phyloP scores from a whole-genome alignment of 2,113 vertebrate species.

The Bombycilla garrulus region DNA sequence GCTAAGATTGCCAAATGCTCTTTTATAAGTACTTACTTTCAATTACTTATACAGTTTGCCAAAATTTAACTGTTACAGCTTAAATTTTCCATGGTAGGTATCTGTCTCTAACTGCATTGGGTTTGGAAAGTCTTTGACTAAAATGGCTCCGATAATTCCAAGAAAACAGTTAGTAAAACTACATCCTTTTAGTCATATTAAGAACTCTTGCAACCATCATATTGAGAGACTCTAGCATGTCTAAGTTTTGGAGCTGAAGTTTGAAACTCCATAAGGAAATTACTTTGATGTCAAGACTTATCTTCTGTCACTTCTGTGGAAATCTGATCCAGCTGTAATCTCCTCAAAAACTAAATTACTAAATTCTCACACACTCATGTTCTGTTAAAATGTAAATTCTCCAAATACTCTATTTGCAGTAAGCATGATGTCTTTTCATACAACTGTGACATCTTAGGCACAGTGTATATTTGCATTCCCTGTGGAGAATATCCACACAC shows the following conservation, averaged over 20 bases:
- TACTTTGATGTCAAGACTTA: constrained; percentile 39
- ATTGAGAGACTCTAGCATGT: background rate
- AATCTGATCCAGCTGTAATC: constrained; percentile 49
- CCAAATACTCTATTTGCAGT: background rate
- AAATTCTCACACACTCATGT: background rate
- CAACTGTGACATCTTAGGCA: background rate
- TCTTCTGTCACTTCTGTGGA: constrained; percentile 2
- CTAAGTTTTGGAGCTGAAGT: background rate
- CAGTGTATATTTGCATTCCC: background rate
- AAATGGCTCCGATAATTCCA: background rate
- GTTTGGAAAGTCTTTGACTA: background rate
- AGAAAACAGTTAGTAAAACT: background rate
- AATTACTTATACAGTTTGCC: background rate
- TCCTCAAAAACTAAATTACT: background rate
- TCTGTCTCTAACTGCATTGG: background rate
- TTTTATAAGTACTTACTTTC: background rate
- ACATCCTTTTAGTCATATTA: background rate
- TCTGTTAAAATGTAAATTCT: constrained; percentile 37
- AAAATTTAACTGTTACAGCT: background rate
- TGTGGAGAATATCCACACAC: background rate
- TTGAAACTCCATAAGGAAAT: background rate
- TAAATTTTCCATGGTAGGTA: constrained; percentile 9
- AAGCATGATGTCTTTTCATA: background rate
- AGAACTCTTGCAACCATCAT: background rate
- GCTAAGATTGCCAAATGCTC: background rate